Evolutionary conservation across 2,797 vertebrate species (phyloP).

Genomic region (Peromyscus melanophrys): DNA sequence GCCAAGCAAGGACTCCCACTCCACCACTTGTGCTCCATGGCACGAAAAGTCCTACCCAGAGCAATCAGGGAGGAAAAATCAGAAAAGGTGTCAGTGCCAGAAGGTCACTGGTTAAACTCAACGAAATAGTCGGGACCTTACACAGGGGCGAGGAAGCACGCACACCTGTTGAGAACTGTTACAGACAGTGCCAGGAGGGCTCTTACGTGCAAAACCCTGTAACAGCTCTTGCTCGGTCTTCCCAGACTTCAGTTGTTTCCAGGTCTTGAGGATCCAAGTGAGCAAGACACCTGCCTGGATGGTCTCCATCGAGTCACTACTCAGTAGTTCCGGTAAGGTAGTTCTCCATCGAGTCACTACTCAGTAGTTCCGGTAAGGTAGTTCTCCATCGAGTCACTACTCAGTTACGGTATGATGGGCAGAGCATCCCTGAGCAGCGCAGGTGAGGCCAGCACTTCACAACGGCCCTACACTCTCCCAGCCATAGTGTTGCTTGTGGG

Average conservation of each 20-base stretch:
- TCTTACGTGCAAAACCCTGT: neutral
- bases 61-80: neutral
- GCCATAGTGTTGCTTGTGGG: neutral
- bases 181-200: too few relatives aligned
- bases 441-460: neutral
- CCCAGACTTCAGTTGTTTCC: neutral
- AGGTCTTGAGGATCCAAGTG: neutral
- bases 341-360: neutral
- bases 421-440: neutral
- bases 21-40: neutral
- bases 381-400: too few relatives aligned
- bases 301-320: neutral
- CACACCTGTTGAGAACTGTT: too few relatives aligned
- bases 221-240: neutral
- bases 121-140: neutral
- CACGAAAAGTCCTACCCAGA: neutral
- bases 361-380: neutral
- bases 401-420: too few relatives aligned
- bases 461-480: neutral
- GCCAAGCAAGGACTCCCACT: neutral
- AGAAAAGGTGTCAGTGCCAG: neutral
- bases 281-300: neutral
- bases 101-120: neutral
- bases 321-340: neutral
- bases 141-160: too few relatives aligned